Evolutionary conservation across 2,797 vertebrate species (phyloP), one percentile per base, ranked within the genome.

Genomic region (Chloroceryle inda): DNA sequence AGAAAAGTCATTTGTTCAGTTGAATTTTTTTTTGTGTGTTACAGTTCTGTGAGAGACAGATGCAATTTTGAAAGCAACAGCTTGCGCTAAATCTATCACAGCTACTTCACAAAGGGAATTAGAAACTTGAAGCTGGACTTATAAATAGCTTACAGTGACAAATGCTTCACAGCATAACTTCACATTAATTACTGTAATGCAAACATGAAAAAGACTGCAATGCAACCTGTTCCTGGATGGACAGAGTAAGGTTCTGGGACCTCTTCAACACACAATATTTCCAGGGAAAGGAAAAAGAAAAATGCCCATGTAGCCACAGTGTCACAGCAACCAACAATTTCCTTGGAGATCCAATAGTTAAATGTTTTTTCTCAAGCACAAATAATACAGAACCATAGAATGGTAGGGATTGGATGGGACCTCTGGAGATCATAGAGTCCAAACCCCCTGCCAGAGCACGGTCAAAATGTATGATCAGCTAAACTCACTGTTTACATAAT

Each of bases 1-100:
- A 82, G 33, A 66, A 56, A 82, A 84, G 35, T 76, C 0, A 47
- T 52, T 78, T 67, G n/a, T 10, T 76, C 83, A 16, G 13, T 42
- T 83, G 38, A 4, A 7, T 0, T 2, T 58, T 38, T 58, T 38
- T 56, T 29, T 20, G 35, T 23, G 55, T 21, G 15, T 73, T 71
- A 74, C 20, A 12, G 12, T 56, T 88, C 42, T 52, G 24, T 31
- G 26, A 90, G 26, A 94, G 27, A 71, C 7, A 24, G 52, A 35
- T 66, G 59, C 27, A 73, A 82, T 82, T 93, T 49, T 79, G 62
- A 93, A 88, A 81, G 76, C 77, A 93, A 79, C 45, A 76, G 50
- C 63, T 85, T 63, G 22, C 2, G 1, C 72, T 81, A 72, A 92
- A 66, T 52, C 6, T 69, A 69, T 75, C 62, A 40, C 38, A 78